These are phyloP conservation scores for Drosophila fulvimacula DNA, from an alignment of 2,888 invertebrate genomes.

Conservation along the genomic window DNA sequence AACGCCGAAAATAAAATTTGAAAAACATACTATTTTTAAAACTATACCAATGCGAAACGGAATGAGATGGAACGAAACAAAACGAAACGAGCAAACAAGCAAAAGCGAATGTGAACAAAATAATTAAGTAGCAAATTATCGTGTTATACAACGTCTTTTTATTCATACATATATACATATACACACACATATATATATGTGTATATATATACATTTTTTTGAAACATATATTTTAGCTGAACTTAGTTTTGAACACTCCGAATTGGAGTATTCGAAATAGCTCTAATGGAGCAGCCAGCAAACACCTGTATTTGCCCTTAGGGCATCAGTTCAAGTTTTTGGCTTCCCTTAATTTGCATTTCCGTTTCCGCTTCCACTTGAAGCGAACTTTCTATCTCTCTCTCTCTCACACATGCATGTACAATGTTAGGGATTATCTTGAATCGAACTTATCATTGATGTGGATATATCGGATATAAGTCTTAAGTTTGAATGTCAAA, in stretches of 20 bases:
- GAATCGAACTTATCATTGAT: neutral
- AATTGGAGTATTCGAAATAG: slow-evolving; percentile 1
- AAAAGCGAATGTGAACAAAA: slow-evolving; percentile 64
- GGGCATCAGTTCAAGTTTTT: neutral
- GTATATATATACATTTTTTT: neutral
- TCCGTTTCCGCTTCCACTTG: slow-evolving; percentile 38
- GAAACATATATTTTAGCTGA: slow-evolving; percentile 1
- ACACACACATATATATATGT: too few relatives aligned
- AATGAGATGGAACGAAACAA: slow-evolving; percentile 57
- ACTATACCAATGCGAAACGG: slow-evolving; percentile 62
- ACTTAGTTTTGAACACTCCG: neutral
- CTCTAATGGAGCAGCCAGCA: neutral
- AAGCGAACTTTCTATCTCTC: neutral
- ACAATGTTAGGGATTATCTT: slow-evolving; percentile 77
- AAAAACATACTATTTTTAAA: slow-evolving; percentile 77
- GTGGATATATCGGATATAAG: slow-evolving; percentile 1
- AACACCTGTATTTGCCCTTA: slow-evolving; percentile 34
- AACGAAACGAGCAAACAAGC: slow-evolving; percentile 28
- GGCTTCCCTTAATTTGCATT: slow-evolving; percentile 12
- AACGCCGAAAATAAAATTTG: slow-evolving; percentile 80
- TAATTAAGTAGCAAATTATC: slow-evolving; percentile 79
- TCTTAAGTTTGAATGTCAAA: slow-evolving; percentile 14
- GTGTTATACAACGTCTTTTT: slow-evolving; percentile 73
- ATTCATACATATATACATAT: neutral
- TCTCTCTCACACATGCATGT: slow-evolving; percentile 46